Percentiles rank a stretch among this genome's conserved stretches.
Evolutionary conservation across 92 coral and sea anemone genomes (phyloP).

Genomic region (Umimayanthus chanpuru): DNA sequence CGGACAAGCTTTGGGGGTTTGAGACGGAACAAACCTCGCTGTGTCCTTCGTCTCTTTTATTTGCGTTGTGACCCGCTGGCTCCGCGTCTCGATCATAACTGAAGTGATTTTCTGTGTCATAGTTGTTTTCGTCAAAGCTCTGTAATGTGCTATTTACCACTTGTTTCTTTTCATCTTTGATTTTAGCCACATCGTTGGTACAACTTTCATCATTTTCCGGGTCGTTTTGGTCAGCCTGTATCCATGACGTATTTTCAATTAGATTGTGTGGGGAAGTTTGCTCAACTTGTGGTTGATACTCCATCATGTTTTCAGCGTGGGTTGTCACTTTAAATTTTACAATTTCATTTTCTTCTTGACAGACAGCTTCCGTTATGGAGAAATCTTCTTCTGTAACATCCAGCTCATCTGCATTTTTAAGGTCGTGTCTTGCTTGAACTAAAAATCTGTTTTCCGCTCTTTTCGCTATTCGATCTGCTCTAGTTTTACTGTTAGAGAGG

Average conservation of each 20-base stretch:
- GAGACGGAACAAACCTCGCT: no score
- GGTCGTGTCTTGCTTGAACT: not conserved
- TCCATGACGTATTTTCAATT: not conserved
- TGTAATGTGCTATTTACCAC: not conserved
- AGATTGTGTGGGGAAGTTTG: not conserved
- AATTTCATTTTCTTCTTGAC: not conserved
- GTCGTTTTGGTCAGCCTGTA: not conserved
- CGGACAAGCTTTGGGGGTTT: not conserved
- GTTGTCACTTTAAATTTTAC: not conserved
- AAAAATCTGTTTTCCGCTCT: not conserved
- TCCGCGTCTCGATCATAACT: not conserved
- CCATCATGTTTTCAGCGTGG: not conserved
- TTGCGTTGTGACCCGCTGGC: not conserved
- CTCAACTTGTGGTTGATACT: not conserved
- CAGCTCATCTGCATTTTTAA: not conserved
- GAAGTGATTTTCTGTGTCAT: not conserved
- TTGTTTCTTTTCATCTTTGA: no score
- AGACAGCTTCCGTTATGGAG: constrained; percentile 4
- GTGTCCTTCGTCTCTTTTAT: not conserved
- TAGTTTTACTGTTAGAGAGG: not conserved
- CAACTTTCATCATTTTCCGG: not conserved
- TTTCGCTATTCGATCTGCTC: not conserved
- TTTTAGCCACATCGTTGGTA: not conserved
- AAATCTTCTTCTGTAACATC: not conserved
- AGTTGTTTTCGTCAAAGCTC: not conserved